Base-by-base conservation (phyloP, 2,797 vertebrate genomes). In the Poecile montanus region DNA sequence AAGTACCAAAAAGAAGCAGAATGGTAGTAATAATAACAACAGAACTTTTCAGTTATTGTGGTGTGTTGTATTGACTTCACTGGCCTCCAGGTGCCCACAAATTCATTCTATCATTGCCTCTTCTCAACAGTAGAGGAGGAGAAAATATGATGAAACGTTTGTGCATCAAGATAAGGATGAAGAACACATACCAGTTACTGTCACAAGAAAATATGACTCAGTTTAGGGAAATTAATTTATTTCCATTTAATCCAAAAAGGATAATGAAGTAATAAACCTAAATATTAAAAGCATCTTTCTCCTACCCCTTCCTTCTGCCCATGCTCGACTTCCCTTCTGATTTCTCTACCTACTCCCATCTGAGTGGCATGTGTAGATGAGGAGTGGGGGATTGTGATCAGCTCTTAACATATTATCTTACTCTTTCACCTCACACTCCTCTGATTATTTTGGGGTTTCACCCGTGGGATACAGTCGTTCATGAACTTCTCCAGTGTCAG, bases 391-490 rank as follows among this genome's bases (percentile, higher is more conserved):
- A 47, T 25, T 70, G 22, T 27, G 29, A 11, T 45, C 23, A 54
- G 34, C 17, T 91, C 16, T 32, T 44, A 51, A 29, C 2, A 4
- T 17, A 1, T 47, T 51, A 34, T 26, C n/a, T 51, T 16, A 7
- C 57, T n/a, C 10, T 82, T 89, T 23, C 26, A 63, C 32, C 22
- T 73, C 42, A 60, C 29, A 20, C 7, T 54, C 16, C 7, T 54
- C 16, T 40, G 10, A 22, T 40, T 30, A 36, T 5, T 4, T 1
- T 60, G 30, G 20, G 2, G 7, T 56, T 21, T 19, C 15, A 21
- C 2, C 6, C 20, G 25, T 5, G 3, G 5, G 10, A 67, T 20
- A 23, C 19, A 84, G 45, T 29, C 1, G 0, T 26, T 54, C 7
- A 36, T 42, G 1, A 50, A 27, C 11, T 42, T 67, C 9, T 60